phyloP scores from a whole-genome alignment of 2,797 vertebrate genomes.

The Intellagama lesueurii region DNA sequence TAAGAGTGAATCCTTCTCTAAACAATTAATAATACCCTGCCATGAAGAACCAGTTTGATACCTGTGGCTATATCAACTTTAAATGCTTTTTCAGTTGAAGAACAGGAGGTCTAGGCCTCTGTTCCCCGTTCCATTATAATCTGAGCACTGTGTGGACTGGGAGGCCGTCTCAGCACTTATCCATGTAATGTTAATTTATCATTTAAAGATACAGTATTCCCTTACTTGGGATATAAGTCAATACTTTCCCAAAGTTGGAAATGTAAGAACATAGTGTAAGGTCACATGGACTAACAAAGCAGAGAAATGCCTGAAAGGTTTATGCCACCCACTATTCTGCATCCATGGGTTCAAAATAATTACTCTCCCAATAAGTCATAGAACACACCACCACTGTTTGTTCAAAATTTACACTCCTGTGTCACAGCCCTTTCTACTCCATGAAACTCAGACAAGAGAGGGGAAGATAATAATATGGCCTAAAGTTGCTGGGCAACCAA shows the following conservation, averaged over 20 bases:
- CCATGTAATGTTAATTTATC: neutral
- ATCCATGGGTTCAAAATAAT: neutral
- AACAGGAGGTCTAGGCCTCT: neutral
- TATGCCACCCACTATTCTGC: neutral
- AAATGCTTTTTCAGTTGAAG: neutral
- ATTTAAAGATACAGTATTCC: neutral
- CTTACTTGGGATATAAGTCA: neutral
- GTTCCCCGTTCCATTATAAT: neutral
- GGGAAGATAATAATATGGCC: neutral
- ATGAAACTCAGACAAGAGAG: neutral
- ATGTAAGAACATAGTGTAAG: neutral
- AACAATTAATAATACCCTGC: neutral
- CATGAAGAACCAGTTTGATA: neutral
- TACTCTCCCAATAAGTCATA: neutral
- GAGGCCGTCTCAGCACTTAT: neutral
- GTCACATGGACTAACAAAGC: neutral
- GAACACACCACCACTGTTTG: neutral
- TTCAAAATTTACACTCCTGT: neutral
- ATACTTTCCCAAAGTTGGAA: neutral
- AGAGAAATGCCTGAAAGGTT: neutral
- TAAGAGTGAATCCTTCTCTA: neutral
- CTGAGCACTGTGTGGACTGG: neutral
- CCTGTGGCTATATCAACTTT: neutral
- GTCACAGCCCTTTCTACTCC: neutral
- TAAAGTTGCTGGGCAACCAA: conserved; percentile 2